These are phyloP conservation scores for Leptinotarsa juncta DNA, from an alignment of 2,888 invertebrate species.

Conservation along the genomic window DNA sequence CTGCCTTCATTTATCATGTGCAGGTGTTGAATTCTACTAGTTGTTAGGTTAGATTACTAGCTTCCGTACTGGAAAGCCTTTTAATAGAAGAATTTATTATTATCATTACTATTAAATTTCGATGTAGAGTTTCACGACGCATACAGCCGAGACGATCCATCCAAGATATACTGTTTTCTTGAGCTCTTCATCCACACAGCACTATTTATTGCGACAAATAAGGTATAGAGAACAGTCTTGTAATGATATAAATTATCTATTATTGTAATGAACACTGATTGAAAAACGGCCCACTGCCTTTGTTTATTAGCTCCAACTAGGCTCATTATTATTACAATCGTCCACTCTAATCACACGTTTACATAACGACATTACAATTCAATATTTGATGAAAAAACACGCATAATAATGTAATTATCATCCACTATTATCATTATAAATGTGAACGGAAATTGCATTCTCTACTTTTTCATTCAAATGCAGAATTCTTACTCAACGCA, in stretches of 20 bases:
- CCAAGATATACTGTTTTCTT: not conserved
- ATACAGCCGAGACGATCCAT: not conserved
- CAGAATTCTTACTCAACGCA: not conserved
- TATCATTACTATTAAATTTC: too few relatives aligned
- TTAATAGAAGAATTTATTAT: too few relatives aligned
- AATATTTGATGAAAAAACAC: constrained; percentile 24
- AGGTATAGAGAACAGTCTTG: not conserved
- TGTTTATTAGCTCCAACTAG: not conserved
- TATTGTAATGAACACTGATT: not conserved
- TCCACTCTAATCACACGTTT: constrained; percentile 41
- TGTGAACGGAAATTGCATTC: constrained; percentile 22
- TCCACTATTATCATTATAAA: constrained; percentile 19
- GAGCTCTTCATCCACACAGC: not conserved
- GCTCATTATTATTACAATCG: constrained; percentile 20
- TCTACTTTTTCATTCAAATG: constrained; percentile 13
- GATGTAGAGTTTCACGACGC: not conserved
- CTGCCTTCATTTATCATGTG: too few relatives aligned
- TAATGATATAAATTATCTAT: not conserved
- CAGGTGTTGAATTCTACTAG: too few relatives aligned
- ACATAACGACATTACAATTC: constrained; percentile 37
- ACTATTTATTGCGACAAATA: not conserved
- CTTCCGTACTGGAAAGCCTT: too few relatives aligned
- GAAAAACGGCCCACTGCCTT: constrained; percentile 5
- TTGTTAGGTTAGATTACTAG: too few relatives aligned
- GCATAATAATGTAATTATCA: constrained; percentile 36